Base-by-base conservation (phyloP, 2,797 vertebrate genomes). In the Argyrosomus regius region DNA sequence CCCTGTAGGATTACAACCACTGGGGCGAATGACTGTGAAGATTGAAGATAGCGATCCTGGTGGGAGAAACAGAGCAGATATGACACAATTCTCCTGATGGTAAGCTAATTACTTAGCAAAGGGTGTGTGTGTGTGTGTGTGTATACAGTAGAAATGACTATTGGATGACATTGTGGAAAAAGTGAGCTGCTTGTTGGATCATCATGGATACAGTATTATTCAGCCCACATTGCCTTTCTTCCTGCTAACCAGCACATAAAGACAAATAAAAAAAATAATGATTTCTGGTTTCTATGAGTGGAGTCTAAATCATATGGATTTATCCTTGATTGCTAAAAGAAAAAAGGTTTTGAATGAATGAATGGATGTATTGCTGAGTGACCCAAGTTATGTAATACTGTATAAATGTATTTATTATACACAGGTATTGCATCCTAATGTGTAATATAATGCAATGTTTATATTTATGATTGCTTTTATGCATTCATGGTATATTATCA, bases 81-180 rank as follows among this genome's bases (percentile, higher is more conserved):
- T 83, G 82, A 88, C 56, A 87, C 80, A 79, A 84, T 72, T 83
- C 75, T 79, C 76, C 68, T 54, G 81, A 84, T 81, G 83, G 56
- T 81, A 53, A 69, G 60, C 57, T 90, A 71, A 90, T 86, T 67
- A 81, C 71, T 87, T 49, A 72, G 61, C 45, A 59, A 76, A 75
- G 53, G 5, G 48, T 61, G 64, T 45, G 53, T 63, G 28, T n/a
- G 67, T 75, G 71, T 48, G 46, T 50, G 48, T 75, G 70, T 66
- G 31, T 66, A 3, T 13, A 39, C 58, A 74, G 45, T n/a, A 75
- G 45, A 82, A 83, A 86, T 84, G 28, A 86, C 63, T 70, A 66
- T 71, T 81, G 78, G 80, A 88, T 68, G 80, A 85, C 69, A 84
- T 6, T 75, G 64, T 87, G 89, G 87, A 86, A 91, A 88, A 91